Evolutionary conservation across 2,888 invertebrate species (phyloP).

Genomic region (Magallana nippona): DNA sequence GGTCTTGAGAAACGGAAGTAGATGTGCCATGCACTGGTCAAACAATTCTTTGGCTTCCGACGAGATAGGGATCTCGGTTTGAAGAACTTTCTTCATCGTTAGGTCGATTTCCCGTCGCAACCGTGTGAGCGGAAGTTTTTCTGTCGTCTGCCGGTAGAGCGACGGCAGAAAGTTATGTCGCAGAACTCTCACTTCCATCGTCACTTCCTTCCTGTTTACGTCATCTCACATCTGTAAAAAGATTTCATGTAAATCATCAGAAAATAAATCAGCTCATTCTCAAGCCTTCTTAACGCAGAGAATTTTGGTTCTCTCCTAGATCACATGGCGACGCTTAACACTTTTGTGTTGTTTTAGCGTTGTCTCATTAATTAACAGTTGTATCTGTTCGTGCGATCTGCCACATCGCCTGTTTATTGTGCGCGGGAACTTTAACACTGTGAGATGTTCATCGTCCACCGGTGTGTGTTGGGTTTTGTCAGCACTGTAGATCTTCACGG

Average conservation of each 20-base stretch:
- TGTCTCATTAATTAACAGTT: conserved; percentile 8
- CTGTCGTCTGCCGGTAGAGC: conserved; percentile 47
- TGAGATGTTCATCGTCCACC: neutral
- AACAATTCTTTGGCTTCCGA: conserved; percentile 43
- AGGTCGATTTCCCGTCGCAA: conserved; percentile 47
- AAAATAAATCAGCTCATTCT: too few species aligned
- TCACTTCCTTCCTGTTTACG: neutral
- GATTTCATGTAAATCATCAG: too few species aligned
- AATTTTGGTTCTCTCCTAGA: neutral
- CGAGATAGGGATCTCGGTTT: conserved; percentile 33
- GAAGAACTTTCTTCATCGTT: conserved; percentile 42
- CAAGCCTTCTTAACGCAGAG: neutral
- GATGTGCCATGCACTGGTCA: conserved; percentile 39
- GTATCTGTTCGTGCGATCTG: neutral
- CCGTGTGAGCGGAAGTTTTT: conserved; percentile 44
- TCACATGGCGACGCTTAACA: neutral
- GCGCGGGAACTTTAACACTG: neutral
- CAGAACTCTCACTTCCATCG: conserved; percentile 45
- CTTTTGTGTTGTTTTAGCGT: neutral
- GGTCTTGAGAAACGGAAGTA: conserved; percentile 40
- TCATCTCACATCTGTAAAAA: conserved; percentile 10
- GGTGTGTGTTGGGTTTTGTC: neutral
- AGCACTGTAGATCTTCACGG: neutral
- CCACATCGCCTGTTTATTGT: conserved; percentile 1
- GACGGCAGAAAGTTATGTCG: conserved; percentile 50